These are phyloP conservation scores for cat (Felis catus) DNA, from an alignment of 2,113 vertebrate genomes.

Conservation along the genomic window DNA sequence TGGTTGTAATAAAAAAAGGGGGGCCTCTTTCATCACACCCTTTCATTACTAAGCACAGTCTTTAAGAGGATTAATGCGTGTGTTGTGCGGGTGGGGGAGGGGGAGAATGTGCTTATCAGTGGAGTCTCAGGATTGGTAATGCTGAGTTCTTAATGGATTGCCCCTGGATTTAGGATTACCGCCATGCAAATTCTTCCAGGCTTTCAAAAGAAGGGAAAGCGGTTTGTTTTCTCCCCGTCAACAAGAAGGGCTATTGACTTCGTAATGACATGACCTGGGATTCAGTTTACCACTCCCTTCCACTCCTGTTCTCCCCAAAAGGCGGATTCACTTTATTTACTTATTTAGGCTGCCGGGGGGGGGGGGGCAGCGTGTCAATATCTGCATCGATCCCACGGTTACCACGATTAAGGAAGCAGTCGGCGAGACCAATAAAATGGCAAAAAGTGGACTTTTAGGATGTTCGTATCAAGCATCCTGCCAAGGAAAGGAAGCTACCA, in stretches of 20 bases:
- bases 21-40: slow-evolving; percentile 79
- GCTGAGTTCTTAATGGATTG: slow-evolving; percentile 86
- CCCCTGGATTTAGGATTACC: slow-evolving; percentile 83
- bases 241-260: slow-evolving; percentile 85
- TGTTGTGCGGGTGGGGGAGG: neutral
- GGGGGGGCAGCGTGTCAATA: slow-evolving; percentile 60
- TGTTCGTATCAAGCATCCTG: neutral
- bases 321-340: slow-evolving; percentile 62
- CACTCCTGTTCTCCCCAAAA: slow-evolving; percentile 60
- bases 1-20: slow-evolving; percentile 84
- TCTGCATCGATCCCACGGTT: slow-evolving; percentile 59
- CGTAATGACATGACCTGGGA: slow-evolving; percentile 80
- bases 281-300: slow-evolving; percentile 71
- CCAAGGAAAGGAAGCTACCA: neutral
- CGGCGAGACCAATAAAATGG: slow-evolving; percentile 58
- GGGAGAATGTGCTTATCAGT: slow-evolving; percentile 84
- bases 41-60: slow-evolving; percentile 86
- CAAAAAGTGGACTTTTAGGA: slow-evolving; percentile 46
- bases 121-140: slow-evolving; percentile 84
- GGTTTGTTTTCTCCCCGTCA: slow-evolving; percentile 79
- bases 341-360: slow-evolving; percentile 65
- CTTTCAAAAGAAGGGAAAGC: slow-evolving; percentile 81
- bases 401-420: slow-evolving; percentile 74
- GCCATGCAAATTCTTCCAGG: slow-evolving; percentile 73
- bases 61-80: slow-evolving; percentile 86